Evolutionary conservation across 1,140 invertebrate genomes (phyloP), one percentile per base, ranked within the genome.

Genomic region (Bombus sylvicola): DNA sequence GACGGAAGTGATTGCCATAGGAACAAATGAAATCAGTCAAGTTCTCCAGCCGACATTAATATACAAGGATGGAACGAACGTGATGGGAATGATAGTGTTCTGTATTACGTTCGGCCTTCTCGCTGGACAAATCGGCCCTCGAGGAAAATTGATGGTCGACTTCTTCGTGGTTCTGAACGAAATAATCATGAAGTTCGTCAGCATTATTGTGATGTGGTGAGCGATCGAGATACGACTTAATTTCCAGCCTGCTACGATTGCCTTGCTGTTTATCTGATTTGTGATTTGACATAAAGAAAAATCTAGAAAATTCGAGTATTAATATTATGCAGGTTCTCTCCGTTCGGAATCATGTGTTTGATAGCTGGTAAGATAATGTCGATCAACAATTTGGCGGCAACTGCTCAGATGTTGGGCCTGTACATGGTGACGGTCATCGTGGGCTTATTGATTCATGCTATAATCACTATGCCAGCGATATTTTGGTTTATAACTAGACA

Each of bases 301-400:
- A 41, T 9, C 64, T 31, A 15, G 28, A 43, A 25, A 39, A 57
- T 41, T 81, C 28, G 28, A 81, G 37, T 74, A 8, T 74, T 75
- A 43, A 81, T 66, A 22, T 81, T 62, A 53, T 76, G 41, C 87
- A 97, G 97, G 96, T 97, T 96, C 89, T 97, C 97, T 31, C 97
- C 97, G 2, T 95, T 97, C 83, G 97, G 97, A 81, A 97, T 97
- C 86, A 96, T 96, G 88, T 97, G 97, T 90, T 93, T 97, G 62
- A 97, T 97, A 86, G 96, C 96, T 75, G 96, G 96, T 57, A 97
- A 97, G 91, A 96, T 98, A 43, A 96, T 97, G 87, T 96, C 95
- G 59, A 96, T 97, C 47, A 93, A 94, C 37, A 96, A 97, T 93
- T 93, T 97, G 66, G 95, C 93, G n/a, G 94, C 94, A 53, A 96